Conservation (phyloP, 2,113 vertebrate genomes). For the Ailuropoda melanoleuca region DNA sequence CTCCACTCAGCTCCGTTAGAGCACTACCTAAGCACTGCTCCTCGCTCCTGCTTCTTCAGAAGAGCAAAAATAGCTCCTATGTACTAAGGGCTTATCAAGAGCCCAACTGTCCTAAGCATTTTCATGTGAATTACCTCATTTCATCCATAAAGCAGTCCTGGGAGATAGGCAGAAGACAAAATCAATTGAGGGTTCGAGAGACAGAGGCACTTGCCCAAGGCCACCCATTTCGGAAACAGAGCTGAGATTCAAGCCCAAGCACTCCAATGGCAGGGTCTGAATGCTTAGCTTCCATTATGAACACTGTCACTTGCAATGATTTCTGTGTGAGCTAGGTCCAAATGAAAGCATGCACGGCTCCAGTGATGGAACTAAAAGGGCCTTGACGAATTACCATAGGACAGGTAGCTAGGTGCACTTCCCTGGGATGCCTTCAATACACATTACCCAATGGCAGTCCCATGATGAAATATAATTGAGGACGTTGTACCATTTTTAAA, state of each 20-base stretch:
- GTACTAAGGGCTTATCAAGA: background rate
- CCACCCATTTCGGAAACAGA: background rate
- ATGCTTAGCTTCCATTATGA: background rate
- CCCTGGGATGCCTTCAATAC: background rate
- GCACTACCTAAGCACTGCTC: slow-evolving; percentile 1
- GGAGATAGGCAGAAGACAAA: background rate
- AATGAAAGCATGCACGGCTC: background rate
- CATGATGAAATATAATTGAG: background rate
- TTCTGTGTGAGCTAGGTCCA: background rate
- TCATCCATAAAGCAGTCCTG: background rate
- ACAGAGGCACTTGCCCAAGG: background rate
- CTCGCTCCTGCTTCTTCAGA: slow-evolving; percentile 3
- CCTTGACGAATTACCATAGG: background rate
- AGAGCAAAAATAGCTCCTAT: slow-evolving; percentile 46
- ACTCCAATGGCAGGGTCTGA: background rate
- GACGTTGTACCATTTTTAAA: background rate
- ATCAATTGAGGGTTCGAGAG: background rate
- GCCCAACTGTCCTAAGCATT: background rate
- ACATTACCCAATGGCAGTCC: background rate
- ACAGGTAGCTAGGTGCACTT: background rate
- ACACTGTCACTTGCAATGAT: background rate
- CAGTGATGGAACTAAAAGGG: background rate
- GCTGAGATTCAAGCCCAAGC: background rate
- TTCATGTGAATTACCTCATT: slow-evolving; percentile 19
- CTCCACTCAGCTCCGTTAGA: background rate